These are phyloP conservation scores for Metaphire vulgaris DNA, from an alignment of 1,140 invertebrate genomes.

Conservation along the genomic window DNA sequence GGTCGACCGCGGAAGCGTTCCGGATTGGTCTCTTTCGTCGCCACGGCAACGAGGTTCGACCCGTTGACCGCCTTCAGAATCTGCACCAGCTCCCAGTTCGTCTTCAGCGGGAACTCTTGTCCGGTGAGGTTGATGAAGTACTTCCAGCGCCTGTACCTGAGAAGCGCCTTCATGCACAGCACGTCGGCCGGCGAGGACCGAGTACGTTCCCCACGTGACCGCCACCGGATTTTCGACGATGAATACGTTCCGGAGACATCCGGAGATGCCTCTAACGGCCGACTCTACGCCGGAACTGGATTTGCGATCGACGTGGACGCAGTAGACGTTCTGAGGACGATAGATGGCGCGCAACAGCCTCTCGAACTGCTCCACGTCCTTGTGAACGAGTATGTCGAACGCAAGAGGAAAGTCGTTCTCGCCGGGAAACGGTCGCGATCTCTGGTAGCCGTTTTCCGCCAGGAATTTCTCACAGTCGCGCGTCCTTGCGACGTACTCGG, in stretches of 20 bases:
- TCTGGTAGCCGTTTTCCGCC: conserved; percentile 12
- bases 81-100: too few relatives aligned
- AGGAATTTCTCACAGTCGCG: conserved; percentile 15
- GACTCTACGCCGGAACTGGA: background rate
- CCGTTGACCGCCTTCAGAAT: too few relatives aligned
- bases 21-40: too few relatives aligned
- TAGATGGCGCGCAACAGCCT: conserved; percentile 43
- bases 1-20: too few relatives aligned
- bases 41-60: too few relatives aligned
- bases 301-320: conserved; percentile 43
- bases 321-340: conserved; percentile 45
- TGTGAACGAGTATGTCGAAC: conserved; percentile 24
- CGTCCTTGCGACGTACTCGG: conserved; percentile 7
- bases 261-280: conserved; percentile 18
- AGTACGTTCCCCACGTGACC: conserved; percentile 34
- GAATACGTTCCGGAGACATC: conserved; percentile 43
- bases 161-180: conserved; percentile 38
- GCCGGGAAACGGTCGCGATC: conserved; percentile 11
- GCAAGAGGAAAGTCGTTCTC: conserved; percentile 28
- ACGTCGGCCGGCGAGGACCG: conserved; percentile 35
- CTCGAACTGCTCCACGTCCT: conserved; percentile 30
- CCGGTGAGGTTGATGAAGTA: too few relatives aligned
- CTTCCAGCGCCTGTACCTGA: conserved; percentile 26
- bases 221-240: conserved; percentile 34
- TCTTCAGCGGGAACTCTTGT: too few relatives aligned